These are phyloP conservation scores for Esox masquinongy DNA, from an alignment of 2,797 vertebrate genomes.

Conservation along the genomic window DNA sequence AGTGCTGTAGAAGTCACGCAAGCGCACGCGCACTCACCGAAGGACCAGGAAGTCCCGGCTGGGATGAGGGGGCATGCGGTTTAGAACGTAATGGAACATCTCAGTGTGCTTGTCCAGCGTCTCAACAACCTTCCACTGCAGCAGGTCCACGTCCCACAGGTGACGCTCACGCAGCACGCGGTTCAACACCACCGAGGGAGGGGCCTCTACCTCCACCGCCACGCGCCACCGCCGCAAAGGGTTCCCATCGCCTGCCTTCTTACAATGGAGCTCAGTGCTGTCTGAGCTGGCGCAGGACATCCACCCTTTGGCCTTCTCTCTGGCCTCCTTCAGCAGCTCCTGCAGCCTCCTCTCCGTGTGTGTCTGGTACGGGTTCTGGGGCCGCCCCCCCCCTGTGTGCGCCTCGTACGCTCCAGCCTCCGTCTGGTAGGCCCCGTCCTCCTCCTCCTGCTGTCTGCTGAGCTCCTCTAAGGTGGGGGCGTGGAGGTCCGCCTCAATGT, in stretches of 20 bases:
- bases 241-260: slow-evolving; percentile 96
- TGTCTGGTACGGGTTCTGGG: slow-evolving; percentile 58
- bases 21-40: slow-evolving; percentile 76
- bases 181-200: slow-evolving; percentile 92
- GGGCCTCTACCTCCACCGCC: slow-evolving; percentile 92
- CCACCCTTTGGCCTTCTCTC: slow-evolving; percentile 96
- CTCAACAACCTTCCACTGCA: slow-evolving; percentile 94
- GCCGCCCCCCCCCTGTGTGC: slow-evolving; percentile 54
- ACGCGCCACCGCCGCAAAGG: slow-evolving; percentile 91
- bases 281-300: slow-evolving; percentile 85
- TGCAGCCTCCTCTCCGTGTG: slow-evolving; percentile 86
- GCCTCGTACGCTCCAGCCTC: not conserved
- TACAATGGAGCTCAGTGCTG: slow-evolving; percentile 90
- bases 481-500: slow-evolving; percentile 89
- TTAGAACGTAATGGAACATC: slow-evolving; percentile 91
- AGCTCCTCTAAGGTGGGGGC: slow-evolving; percentile 86
- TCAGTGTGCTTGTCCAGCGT: slow-evolving; percentile 92
- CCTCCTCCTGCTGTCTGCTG: slow-evolving; percentile 86
- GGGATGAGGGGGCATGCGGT: slow-evolving; percentile 94
- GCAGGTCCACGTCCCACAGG: slow-evolving; percentile 94
- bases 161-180: slow-evolving; percentile 93
- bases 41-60: slow-evolving; percentile 92
- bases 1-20: no score
- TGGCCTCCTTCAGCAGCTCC: slow-evolving; percentile 88
- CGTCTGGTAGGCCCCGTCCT: slow-evolving; percentile 81